Evolutionary conservation across 2,888 invertebrate species (phyloP).

Genomic region (Anthrax anthrax): DNA sequence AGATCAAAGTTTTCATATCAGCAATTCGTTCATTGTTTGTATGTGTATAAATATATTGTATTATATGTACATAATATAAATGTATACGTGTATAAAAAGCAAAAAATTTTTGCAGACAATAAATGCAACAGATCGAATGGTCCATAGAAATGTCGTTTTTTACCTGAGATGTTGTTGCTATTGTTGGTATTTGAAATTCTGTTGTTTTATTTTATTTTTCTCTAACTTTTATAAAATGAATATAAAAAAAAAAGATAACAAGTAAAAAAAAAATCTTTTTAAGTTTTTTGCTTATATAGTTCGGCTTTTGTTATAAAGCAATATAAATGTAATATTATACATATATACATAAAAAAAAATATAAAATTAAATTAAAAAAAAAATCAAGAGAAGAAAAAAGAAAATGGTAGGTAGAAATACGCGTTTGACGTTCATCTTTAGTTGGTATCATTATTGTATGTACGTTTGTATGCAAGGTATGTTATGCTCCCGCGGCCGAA

Average conservation of each 20-base stretch:
- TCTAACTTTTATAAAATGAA: not conserved
- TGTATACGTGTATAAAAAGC: no score
- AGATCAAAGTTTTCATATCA: not conserved
- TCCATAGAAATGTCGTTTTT: constrained; percentile 4
- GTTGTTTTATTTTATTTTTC: not conserved
- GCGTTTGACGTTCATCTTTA: not conserved
- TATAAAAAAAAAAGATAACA: not conserved
- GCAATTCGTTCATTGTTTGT: not conserved
- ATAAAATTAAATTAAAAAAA: no score
- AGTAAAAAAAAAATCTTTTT: no score
- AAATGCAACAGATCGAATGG: constrained; percentile 6
- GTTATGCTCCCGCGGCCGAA: constrained; percentile 4
- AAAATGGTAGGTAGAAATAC: not conserved
- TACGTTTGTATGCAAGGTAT: not conserved
- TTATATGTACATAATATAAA: no score
- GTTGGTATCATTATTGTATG: not conserved
- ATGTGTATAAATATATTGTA: no score
- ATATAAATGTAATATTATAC: not conserved
- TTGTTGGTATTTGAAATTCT: not conserved
- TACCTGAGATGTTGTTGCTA: not conserved
- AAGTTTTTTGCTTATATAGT: not conserved
- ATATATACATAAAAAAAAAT: no score
- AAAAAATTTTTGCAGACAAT: constrained; percentile 7
- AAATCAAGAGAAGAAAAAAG: no score
- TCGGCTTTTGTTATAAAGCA: not conserved